Evolutionary conservation across 2,113 vertebrate species (phyloP).

Genomic region (Mustela lutreola): DNA sequence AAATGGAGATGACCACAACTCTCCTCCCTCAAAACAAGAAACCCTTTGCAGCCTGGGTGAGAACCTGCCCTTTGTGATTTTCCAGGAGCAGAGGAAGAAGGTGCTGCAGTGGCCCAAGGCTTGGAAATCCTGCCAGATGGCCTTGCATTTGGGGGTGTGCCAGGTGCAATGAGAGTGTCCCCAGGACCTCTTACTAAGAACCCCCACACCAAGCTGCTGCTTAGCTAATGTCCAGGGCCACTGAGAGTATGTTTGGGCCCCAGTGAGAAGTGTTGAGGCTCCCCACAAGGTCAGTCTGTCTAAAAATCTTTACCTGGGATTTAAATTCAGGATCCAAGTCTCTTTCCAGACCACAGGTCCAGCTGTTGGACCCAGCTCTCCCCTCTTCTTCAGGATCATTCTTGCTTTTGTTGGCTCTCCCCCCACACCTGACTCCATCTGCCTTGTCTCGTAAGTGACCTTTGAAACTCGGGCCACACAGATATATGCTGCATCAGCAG

Average conservation of each 20-base stretch:
- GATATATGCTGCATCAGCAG: slow-evolving; percentile 69
- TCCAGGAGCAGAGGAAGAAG: slow-evolving; percentile 11
- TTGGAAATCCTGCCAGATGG: background rate
- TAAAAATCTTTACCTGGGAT: background rate
- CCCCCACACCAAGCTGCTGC: background rate
- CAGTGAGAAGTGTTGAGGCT: background rate
- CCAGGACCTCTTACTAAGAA: slow-evolving; percentile 8
- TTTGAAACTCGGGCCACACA: slow-evolving; percentile 31
- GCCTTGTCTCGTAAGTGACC: background rate
- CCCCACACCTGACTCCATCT: background rate
- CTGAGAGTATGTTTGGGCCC: background rate
- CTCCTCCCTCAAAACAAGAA: background rate
- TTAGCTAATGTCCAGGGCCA: background rate
- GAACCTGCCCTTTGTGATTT: background rate
- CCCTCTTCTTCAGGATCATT: background rate
- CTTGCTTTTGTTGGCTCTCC: background rate
- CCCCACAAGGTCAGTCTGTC: background rate
- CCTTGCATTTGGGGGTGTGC: background rate
- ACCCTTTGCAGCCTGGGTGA: background rate
- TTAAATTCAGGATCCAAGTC: background rate
- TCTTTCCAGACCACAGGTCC: background rate
- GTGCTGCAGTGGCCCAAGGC: background rate
- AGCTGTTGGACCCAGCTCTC: background rate
- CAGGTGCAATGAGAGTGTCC: background rate
- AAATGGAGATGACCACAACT: background rate